Base-by-base conservation (phyloP, 2,113 vertebrate genomes). In the Carassius carassius region DNA sequence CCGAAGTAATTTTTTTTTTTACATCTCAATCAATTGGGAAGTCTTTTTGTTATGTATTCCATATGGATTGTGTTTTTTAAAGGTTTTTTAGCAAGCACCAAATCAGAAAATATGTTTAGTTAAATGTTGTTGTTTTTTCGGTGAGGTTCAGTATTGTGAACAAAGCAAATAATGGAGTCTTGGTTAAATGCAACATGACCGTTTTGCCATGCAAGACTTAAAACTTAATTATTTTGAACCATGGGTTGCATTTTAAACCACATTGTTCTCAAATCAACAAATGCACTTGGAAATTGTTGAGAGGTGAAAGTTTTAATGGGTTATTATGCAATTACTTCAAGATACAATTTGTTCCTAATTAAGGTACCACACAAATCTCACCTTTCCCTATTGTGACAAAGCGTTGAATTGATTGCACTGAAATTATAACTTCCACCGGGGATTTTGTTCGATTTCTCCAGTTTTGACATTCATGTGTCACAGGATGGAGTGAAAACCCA, bases 221-320 rank as follows among this genome's bases (percentile, higher is more conserved):
- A 41, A 41, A 7, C 37, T 41, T 41, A 5, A 41, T 44, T 73
- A 21, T 51, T 67, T 79, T 79, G 54, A 78, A 56, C 67, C 60
- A 83, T 54, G 35, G 19, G 44, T 78, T 63, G 58, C 37, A 79
- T 73, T 35, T 78, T 25, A 35, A 83, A 35, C 41, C 7, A 60
- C 32, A 44, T 58, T 67, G 7, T 74, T 74, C 35, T 74, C 81
- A 63, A 37, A 75, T 74, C 67, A 29, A 62, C 25, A 80, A 77
- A 54, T 35, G 69, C 60, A 65, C 58, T 82, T 74, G 23, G 19
- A 62, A 72, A 79, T 35, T 21, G 23, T 44, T 54, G 51, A 41
- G 69, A 84, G 81, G 69, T 41, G 35, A 79, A 87, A 86, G 65
- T 82, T 86, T 79, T 82, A 49, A 86, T 84, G 81, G 75, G 82